A percentile compares a stretch with the other conserved stretches of the same genome.
These are phyloP conservation scores for Chaetoderma sp. DNA, from an alignment of 2,888 invertebrate genomes.

Conservation along the genomic window DNA sequence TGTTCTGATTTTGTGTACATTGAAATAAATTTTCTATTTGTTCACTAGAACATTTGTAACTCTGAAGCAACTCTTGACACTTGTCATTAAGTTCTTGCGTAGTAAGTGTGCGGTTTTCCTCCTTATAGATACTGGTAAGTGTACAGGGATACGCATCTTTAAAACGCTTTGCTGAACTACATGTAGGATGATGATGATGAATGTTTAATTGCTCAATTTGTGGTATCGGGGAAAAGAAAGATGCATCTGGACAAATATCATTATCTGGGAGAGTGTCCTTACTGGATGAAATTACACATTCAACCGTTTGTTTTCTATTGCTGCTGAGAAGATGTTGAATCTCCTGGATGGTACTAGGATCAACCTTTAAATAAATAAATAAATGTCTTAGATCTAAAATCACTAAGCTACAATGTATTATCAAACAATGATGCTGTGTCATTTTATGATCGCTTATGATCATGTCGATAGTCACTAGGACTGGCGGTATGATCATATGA, in stretches of 20 bases:
- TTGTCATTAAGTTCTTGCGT: not conserved
- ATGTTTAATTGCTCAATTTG: not conserved
- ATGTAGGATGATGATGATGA: no score
- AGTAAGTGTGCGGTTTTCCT: not conserved
- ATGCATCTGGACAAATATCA: not conserved
- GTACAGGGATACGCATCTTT: no score
- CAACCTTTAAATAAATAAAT: not conserved
- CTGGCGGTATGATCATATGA: no score
- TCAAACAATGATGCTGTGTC: no score
- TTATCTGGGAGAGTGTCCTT: not conserved
- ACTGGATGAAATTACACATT: not conserved
- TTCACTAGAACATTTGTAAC: not conserved
- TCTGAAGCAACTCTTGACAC: not conserved
- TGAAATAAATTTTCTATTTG: constrained; percentile 1
- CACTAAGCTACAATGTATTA: no score
- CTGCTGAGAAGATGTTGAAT: not conserved
- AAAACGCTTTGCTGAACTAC: no score
- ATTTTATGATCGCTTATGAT: no score
- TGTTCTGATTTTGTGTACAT: constrained; percentile 13
- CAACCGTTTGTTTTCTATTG: not conserved
- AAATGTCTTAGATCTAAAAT: no score
- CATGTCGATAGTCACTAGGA: no score
- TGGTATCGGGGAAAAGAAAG: not conserved
- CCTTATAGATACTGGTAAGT: no score
- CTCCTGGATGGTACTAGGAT: not conserved